A percentile compares a stretch with the other conserved stretches of the same genome.
These are phyloP conservation scores for Balanococcus diminutus DNA, from an alignment of 2,888 invertebrate species.

Conservation along the genomic window DNA sequence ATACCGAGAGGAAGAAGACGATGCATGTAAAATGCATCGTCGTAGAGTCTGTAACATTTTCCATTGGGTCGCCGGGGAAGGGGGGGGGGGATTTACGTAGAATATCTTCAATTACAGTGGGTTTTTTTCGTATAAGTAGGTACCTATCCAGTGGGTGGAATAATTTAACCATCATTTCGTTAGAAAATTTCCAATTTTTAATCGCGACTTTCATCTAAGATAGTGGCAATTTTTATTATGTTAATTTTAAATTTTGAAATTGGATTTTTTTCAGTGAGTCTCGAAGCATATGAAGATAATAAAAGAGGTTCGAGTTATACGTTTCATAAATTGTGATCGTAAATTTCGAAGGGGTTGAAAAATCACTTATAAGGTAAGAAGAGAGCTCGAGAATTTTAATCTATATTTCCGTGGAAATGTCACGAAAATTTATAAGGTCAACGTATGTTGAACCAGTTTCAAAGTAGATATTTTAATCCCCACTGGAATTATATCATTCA, in stretches of 20 bases:
- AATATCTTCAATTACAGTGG: background rate
- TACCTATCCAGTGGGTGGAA: no score
- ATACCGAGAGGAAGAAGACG: no score
- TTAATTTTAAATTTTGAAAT: background rate
- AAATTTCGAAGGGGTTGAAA: no score
- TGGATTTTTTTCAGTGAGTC: background rate
- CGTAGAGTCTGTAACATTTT: background rate
- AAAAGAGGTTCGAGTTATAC: background rate
- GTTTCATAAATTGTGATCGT: no score
- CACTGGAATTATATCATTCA: background rate
- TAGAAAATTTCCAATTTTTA: background rate
- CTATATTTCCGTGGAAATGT: no score
- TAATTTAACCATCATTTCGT: background rate
- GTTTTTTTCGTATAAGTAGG: background rate
- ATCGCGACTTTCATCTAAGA: background rate
- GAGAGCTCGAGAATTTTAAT: no score
- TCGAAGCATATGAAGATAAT: background rate
- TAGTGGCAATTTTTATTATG: background rate
- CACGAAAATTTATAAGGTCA: no score
- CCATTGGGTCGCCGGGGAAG: no score
- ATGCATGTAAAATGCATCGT: constrained; percentile 13
- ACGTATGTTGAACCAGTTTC: background rate
- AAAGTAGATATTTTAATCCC: background rate
- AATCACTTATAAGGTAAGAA: background rate
- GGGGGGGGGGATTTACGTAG: no score